Percentiles rank a stretch among this genome's conserved stretches.
Evolutionary conservation across 2,797 vertebrate genomes (phyloP).

Genomic region (Acridotheres tristis): DNA sequence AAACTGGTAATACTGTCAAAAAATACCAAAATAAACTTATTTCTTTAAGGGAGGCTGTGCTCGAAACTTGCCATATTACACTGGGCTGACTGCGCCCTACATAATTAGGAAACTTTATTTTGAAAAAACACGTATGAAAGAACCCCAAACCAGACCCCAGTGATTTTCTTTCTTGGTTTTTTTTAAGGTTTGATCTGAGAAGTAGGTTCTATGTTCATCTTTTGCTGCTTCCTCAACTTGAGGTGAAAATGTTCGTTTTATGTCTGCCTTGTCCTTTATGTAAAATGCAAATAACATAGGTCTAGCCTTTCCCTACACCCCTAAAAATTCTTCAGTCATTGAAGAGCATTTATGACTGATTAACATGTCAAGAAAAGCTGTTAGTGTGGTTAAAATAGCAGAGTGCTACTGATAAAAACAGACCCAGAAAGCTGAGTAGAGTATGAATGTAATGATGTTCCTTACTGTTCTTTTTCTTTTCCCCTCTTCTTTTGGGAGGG

Average conservation of each 20-base stretch:
- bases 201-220: accelerated
- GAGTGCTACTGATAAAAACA: neutral
- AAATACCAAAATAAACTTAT: neutral
- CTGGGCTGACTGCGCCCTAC: neutral
- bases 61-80: neutral
- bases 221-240: neutral
- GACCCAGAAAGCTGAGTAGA: neutral
- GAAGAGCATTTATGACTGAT: neutral
- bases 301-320: neutral
- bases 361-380: neutral
- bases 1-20: neutral
- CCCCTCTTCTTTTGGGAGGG: neutral
- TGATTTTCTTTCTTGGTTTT: neutral
- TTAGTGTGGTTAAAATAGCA: neutral
- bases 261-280: neutral
- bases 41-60: neutral
- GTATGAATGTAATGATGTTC: accelerated
- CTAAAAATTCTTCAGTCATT: neutral
- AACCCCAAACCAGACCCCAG: neutral
- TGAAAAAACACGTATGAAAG: neutral
- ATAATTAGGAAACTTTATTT: neutral
- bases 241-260: neutral
- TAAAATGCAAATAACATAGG: neutral
- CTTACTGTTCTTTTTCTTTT: neutral
- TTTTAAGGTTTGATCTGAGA: neutral